These are phyloP conservation scores for Acanthisitta chloris DNA, from an alignment of 2,113 vertebrate genomes.

Conservation along the genomic window DNA sequence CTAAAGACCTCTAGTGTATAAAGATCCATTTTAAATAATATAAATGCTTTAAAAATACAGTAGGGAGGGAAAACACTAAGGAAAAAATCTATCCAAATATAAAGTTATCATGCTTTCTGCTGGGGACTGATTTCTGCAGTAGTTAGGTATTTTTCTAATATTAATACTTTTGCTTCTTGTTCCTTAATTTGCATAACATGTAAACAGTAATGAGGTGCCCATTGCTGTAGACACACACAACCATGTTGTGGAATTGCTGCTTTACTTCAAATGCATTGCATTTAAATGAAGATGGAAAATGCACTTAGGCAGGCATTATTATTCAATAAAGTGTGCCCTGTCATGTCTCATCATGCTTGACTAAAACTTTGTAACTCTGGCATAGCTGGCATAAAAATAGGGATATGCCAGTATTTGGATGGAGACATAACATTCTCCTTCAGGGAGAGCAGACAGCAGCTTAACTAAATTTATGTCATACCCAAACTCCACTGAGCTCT, in stretches of 20 bases:
- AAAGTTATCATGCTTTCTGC: not conserved
- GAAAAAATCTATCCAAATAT: not conserved
- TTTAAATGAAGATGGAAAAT: constrained; percentile 51
- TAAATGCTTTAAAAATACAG: constrained; percentile 38
- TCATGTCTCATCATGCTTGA: constrained; percentile 49
- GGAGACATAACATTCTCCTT: constrained; percentile 14
- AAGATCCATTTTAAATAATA: constrained; percentile 41
- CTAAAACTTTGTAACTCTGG: constrained; percentile 40
- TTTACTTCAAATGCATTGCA: constrained; percentile 15
- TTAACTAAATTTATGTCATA: not conserved
- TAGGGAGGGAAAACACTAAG: not conserved
- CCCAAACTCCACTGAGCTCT: not conserved
- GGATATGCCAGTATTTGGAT: constrained; percentile 32
- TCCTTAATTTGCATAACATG: constrained; percentile 4
- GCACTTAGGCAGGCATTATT: constrained; percentile 41
- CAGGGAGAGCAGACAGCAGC: not conserved
- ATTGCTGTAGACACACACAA: not conserved
- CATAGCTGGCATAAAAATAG: constrained; percentile 46
- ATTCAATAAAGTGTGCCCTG: constrained; percentile 30
- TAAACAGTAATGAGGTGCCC: not conserved
- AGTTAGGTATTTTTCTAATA: not conserved
- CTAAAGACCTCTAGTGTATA: constrained; percentile 25
- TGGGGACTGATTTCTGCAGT: not conserved
- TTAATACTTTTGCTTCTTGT: not conserved
- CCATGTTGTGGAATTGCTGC: not conserved